Evolutionary conservation across 2,797 vertebrate species (phyloP).

Genomic region (Smutsia temminckii): DNA sequence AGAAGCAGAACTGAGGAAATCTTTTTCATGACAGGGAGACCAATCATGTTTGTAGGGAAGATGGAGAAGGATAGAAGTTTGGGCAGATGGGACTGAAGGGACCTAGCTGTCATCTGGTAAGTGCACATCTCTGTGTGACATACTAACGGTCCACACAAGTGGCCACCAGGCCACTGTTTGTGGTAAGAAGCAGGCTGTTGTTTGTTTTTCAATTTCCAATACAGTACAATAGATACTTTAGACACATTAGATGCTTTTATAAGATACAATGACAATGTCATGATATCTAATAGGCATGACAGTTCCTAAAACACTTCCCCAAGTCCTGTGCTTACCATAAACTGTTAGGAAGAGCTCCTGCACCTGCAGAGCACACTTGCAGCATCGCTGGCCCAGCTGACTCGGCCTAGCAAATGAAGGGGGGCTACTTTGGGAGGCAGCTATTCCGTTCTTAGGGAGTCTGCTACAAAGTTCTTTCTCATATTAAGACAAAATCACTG

Average conservation of each 20-base stretch:
- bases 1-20: not conserved
- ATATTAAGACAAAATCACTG: not conserved
- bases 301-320: not conserved
- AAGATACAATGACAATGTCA: not conserved
- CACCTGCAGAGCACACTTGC: no score
- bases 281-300: not conserved
- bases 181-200: not conserved
- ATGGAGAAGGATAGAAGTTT: not conserved
- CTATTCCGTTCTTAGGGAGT: not conserved
- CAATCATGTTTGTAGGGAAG: not conserved
- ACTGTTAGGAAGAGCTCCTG: not conserved
- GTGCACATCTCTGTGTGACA: not conserved
- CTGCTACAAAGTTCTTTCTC: not conserved
- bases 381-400: accelerated
- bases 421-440: not conserved
- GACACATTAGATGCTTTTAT: not conserved
- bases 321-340: not conserved
- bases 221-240: not conserved
- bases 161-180: not conserved
- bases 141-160: not conserved
- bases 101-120: not conserved
- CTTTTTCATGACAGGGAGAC: not conserved
- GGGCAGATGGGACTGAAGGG: not conserved
- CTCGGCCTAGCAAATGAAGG: not conserved
- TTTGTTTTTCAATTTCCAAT: not conserved